These are phyloP conservation scores for Scrobipalpa costella DNA, from an alignment of 2,888 invertebrate species.

Conservation along the genomic window DNA sequence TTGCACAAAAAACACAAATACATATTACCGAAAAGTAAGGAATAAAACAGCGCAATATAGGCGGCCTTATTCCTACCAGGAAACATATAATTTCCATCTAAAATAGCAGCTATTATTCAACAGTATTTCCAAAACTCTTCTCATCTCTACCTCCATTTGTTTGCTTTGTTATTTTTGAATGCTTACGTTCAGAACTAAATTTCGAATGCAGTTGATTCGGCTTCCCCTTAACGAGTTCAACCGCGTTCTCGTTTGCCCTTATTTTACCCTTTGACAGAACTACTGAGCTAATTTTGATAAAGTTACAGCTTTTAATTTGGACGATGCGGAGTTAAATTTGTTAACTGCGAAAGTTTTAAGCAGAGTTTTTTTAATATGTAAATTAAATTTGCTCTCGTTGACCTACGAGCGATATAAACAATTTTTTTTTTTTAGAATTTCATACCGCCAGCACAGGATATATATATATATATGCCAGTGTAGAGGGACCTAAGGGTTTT, in stretches of 20 bases:
- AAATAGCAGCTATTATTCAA: too few relatives aligned
- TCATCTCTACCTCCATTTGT: slow-evolving; percentile 5
- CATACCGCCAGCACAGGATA: too few relatives aligned
- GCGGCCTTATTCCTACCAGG: too few relatives aligned
- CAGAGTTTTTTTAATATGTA: slow-evolving; percentile 7
- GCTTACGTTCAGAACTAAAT: slow-evolving; percentile 5
- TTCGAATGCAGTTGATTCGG: slow-evolving; percentile 17
- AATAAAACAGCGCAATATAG: too few relatives aligned
- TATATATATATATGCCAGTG: too few relatives aligned
- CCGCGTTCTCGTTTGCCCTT: neutral
- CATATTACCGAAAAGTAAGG: too few relatives aligned
- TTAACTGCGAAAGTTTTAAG: slow-evolving; percentile 28
- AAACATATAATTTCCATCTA: too few relatives aligned
- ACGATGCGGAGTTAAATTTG: slow-evolving; percentile 31
- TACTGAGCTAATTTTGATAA: slow-evolving; percentile 29
- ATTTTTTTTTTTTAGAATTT: too few relatives aligned
- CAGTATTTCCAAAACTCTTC: neutral
- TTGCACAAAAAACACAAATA: too few relatives aligned
- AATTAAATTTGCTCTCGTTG: too few relatives aligned
- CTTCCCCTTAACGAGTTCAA: slow-evolving; percentile 2
- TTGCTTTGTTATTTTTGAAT: slow-evolving; percentile 15
- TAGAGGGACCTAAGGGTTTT: too few relatives aligned
- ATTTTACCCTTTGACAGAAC: slow-evolving; percentile 21
- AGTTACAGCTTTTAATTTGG: slow-evolving; percentile 33
- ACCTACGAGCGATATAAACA: too few relatives aligned